Evolutionary conservation across 1,140 invertebrate species (phyloP).

Genomic region (Cyrtorhinus lividipennis): DNA sequence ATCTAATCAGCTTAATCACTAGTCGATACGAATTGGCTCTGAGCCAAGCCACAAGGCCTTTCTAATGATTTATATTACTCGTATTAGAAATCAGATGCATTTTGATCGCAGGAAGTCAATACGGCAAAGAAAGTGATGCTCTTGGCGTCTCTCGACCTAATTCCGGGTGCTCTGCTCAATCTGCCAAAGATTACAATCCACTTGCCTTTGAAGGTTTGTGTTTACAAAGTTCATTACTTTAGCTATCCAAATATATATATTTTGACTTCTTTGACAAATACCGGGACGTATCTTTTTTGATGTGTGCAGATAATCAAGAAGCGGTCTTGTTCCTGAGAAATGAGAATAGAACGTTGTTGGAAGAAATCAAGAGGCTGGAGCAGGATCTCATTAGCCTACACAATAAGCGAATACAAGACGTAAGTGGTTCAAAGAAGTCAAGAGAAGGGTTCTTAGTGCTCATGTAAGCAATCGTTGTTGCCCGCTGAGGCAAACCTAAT

Average conservation of each 20-base stretch:
- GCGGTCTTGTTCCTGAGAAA: conserved; percentile 34
- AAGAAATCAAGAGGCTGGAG: conserved; percentile 42
- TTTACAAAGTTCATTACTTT: background rate
- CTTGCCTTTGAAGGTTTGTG: conserved; percentile 17
- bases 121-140: background rate
- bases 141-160: background rate
- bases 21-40: no score
- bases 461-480: no score
- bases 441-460: no score
- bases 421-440: no score
- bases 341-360: conserved; percentile 41
- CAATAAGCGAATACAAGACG: conserved; percentile 56
- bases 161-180: background rate
- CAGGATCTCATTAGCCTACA: conserved; percentile 51
- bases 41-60: no score
- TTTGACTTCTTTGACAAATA: background rate
- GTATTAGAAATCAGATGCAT: no score
- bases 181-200: conserved; percentile 21
- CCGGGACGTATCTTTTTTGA: background rate
- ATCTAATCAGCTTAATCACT: no score
- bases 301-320: conserved; percentile 29
- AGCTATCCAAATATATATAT: background rate
- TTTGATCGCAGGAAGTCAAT: background rate
- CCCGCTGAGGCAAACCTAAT: no score
- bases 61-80: no score